These are phyloP conservation scores for Cosmia trapezina DNA, from an alignment of 2,888 invertebrate genomes.

Conservation along the genomic window DNA sequence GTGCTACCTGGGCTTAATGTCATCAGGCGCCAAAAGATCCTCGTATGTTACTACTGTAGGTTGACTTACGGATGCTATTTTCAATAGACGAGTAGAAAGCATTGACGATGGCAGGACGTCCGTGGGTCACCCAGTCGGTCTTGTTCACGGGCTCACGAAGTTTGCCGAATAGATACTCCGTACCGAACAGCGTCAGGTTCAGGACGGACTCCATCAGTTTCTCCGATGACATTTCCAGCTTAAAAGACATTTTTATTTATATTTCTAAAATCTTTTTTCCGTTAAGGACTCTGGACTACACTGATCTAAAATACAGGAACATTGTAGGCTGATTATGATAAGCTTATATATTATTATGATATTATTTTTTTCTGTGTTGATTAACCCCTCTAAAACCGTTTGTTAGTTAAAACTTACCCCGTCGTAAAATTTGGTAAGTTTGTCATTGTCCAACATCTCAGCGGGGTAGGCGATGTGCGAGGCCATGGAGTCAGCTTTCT, in stretches of 20 bases:
- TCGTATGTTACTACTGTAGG: neutral
- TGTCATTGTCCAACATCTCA: slow-evolving; percentile 95
- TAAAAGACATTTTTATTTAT: neutral
- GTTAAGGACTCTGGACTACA: neutral
- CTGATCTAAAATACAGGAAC: neutral
- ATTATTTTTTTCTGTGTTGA: neutral
- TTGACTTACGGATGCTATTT: slow-evolving; percentile 96
- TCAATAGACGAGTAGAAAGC: slow-evolving; percentile 96
- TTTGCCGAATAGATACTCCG: slow-evolving; percentile 94
- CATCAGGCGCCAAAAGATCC: neutral
- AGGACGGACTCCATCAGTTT: slow-evolving; percentile 94
- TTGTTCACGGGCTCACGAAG: slow-evolving; percentile 95
- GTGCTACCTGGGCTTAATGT: too few species aligned
- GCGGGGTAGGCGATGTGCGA: slow-evolving; percentile 98
- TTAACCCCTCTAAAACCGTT: neutral
- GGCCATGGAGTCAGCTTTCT: slow-evolving; percentile 95
- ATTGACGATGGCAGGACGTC: slow-evolving; percentile 95
- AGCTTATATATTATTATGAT: too few species aligned
- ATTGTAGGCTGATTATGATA: too few species aligned
- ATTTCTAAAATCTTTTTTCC: neutral
- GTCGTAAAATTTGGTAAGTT: slow-evolving; percentile 94
- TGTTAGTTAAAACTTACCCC: slow-evolving; percentile 86
- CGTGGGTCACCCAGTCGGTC: slow-evolving; percentile 96
- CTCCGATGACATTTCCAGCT: slow-evolving; percentile 93
- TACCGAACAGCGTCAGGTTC: slow-evolving; percentile 94